phyloP scores from a whole-genome alignment of 2,797 vertebrate species.

The Hemitrygon akajei region DNA sequence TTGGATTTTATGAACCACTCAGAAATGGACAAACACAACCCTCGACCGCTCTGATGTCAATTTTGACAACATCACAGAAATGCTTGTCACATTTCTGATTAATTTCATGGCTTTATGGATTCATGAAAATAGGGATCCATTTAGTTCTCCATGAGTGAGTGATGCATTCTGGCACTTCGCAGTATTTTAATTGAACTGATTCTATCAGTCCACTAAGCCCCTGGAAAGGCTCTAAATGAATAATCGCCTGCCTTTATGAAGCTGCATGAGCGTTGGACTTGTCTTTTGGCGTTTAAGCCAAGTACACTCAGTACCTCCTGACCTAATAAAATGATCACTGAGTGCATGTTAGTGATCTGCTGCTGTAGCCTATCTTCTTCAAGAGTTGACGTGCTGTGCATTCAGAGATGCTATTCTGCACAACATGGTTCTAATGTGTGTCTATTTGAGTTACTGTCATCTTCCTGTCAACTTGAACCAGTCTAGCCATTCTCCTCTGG shows the following conservation, averaged over 20 bases:
- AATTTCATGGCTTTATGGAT: conserved; percentile 12
- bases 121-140: background rate
- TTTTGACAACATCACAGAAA: background rate
- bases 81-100: background rate
- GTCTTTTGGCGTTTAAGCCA: background rate
- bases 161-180: background rate
- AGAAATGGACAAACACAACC: no score
- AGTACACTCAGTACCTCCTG: no score
- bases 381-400: no score
- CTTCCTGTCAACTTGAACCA: no score
- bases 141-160: conserved; percentile 5
- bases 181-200: conserved; percentile 62
- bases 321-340: no score
- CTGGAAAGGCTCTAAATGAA: conserved; percentile 53
- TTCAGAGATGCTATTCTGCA: no score
- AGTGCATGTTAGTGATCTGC: no score
- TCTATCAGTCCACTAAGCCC: conserved; percentile 52
- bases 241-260: conserved; percentile 51
- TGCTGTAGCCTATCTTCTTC: no score
- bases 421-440: no score
- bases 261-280: conserved; percentile 44
- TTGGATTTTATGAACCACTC: background rate
- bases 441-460: no score
- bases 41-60: background rate
- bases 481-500: no score